Percentiles rank a stretch among this genome's conserved stretches.
Conservation (phyloP, 2,888 invertebrate genomes). For the Synergus itoensis region DNA sequence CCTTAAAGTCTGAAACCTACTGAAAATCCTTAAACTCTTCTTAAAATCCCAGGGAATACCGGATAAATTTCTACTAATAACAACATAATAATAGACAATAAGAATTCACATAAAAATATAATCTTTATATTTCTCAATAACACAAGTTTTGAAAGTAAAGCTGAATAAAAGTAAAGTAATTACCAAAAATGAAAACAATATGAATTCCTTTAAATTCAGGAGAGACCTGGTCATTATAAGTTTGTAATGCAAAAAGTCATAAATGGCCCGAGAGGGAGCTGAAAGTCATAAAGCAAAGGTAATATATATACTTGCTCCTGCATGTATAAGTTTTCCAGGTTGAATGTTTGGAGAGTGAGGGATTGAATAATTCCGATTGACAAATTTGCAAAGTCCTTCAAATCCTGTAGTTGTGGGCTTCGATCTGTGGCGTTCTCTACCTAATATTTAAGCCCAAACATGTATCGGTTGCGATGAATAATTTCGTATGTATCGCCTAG, state of each 20-base stretch:
- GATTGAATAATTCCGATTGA: slow-evolving; percentile 36
- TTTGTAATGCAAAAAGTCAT: slow-evolving; percentile 18
- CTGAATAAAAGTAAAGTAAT: too few relatives aligned
- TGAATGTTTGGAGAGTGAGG: not conserved
- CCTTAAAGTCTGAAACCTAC: too few relatives aligned
- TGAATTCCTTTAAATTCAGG: not conserved
- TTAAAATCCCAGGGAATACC: too few relatives aligned
- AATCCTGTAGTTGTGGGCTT: not conserved
- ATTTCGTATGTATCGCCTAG: slow-evolving; percentile 31
- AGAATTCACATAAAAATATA: not conserved
- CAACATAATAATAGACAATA: too few relatives aligned
- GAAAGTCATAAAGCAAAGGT: slow-evolving; percentile 17
- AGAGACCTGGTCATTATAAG: slow-evolving; percentile 13
- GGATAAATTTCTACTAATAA: too few relatives aligned
- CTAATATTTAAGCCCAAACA: slow-evolving; percentile 1
- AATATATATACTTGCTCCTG: not conserved
- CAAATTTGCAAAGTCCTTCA: slow-evolving; percentile 2
- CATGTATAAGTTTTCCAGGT: not conserved
- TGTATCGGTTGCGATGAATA: slow-evolving; percentile 1
- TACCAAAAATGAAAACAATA: not conserved
- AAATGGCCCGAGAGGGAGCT: slow-evolving; percentile 5
- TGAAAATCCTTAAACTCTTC: too few relatives aligned
- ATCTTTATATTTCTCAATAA: not conserved
- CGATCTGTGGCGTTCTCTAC: slow-evolving; percentile 15
- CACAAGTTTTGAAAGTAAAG: not conserved